phyloP scores from a whole-genome alignment of 2,797 vertebrate genomes.

The Sebastolobus altivelis region DNA sequence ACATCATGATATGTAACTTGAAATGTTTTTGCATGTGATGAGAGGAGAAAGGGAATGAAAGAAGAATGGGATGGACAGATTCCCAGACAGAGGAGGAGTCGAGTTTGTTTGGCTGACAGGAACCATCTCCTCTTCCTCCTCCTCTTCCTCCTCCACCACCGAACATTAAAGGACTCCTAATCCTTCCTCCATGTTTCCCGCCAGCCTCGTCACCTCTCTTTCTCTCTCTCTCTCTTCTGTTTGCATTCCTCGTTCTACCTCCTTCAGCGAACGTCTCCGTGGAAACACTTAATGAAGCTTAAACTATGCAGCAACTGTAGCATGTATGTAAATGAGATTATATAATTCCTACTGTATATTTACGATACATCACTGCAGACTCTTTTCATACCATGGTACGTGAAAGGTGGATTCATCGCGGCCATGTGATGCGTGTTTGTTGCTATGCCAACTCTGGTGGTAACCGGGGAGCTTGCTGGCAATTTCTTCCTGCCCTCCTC shows the following conservation, averaged over 20 bases:
- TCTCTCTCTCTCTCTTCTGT: background rate
- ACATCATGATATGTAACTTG: background rate
- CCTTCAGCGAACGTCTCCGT: constrained; percentile 17
- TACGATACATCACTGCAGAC: background rate
- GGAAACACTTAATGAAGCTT: constrained; percentile 25
- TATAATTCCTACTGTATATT: constrained; percentile 9
- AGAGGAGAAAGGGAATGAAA: background rate
- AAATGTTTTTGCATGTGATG: background rate
- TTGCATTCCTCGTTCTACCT: constrained; percentile 6
- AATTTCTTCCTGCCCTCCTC: background rate
- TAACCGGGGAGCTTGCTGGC: constrained; percentile 28
- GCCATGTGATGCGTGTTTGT: constrained; percentile 18
- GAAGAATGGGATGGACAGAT: background rate
- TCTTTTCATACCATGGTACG: background rate
- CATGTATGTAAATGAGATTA: constrained; percentile 38
- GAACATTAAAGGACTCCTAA: constrained; percentile 47
- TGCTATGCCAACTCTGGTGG: constrained; percentile 42
- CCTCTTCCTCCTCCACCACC: constrained; percentile 21
- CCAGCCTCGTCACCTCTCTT: constrained; percentile 23
- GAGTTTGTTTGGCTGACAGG: constrained; percentile 17
- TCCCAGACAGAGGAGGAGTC: background rate
- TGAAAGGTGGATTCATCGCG: constrained; percentile 6
- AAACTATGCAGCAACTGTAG: background rate
- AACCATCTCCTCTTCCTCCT: constrained; percentile 22
- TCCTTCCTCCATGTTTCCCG: constrained; percentile 44